Evolutionary conservation across 2,888 invertebrate species (phyloP).

Genomic region (Acheta domesticus): DNA sequence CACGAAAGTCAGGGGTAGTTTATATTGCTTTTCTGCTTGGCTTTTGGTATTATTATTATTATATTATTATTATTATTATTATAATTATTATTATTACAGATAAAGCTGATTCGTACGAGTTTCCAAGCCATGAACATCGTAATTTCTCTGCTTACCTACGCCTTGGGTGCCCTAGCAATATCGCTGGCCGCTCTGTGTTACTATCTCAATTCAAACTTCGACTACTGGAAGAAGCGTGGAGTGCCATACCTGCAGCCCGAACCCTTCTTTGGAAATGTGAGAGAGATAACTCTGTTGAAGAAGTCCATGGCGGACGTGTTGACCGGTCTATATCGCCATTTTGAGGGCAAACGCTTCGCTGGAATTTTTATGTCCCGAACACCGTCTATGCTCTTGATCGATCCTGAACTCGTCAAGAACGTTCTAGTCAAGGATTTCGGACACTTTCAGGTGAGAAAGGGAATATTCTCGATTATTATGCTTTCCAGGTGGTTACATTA

Average conservation of each 20-base stretch:
- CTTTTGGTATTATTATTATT: too few species aligned
- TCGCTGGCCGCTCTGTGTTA: neutral
- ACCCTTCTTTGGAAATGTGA: constrained; percentile 64
- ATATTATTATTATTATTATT: too few species aligned
- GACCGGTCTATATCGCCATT: constrained; percentile 55
- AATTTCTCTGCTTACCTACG: neutral
- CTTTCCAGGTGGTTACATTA: constrained; percentile 54
- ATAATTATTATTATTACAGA: too few species aligned
- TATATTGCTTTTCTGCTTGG: too few species aligned
- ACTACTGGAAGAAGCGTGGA: constrained; percentile 58
- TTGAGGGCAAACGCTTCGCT: constrained; percentile 23
- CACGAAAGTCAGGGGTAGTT: too few species aligned
- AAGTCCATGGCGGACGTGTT: constrained; percentile 61
- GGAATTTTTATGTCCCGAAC: constrained; percentile 40
- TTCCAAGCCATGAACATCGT: too few species aligned
- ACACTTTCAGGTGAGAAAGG: constrained; percentile 56
- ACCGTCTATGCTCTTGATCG: constrained; percentile 60
- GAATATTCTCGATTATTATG: constrained; percentile 49
- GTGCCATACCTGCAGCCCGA: constrained; percentile 55
- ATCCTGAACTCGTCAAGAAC: constrained; percentile 56
- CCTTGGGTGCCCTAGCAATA: neutral
- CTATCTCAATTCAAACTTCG: constrained; percentile 22
- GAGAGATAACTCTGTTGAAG: constrained; percentile 53
- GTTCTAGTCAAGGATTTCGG: constrained; percentile 61
- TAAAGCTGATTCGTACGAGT: too few species aligned